These are phyloP conservation scores for Lacanobia wlatinum DNA, from an alignment of 2,888 invertebrate species.

Conservation along the genomic window DNA sequence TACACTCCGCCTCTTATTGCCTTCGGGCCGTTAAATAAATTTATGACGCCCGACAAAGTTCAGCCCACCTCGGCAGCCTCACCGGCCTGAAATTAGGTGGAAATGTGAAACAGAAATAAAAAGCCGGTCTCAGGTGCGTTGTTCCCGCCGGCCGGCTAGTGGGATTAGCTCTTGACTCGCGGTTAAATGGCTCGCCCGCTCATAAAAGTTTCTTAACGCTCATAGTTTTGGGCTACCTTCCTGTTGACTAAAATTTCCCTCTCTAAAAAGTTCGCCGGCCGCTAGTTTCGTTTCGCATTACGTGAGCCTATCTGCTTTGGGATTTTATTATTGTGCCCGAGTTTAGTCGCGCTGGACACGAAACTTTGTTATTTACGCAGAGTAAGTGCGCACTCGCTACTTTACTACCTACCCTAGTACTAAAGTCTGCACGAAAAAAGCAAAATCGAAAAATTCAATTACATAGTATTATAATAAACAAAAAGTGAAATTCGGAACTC, in stretches of 20 bases:
- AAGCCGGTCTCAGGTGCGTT: slow-evolving; percentile 88
- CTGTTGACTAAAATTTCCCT: slow-evolving; percentile 83
- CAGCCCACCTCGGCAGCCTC: slow-evolving; percentile 87
- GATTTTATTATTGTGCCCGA: slow-evolving; percentile 76
- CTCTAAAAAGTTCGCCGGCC: slow-evolving; percentile 78
- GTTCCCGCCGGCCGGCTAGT: slow-evolving; percentile 77
- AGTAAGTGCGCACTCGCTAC: slow-evolving; percentile 64
- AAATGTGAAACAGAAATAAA: slow-evolving; percentile 88
- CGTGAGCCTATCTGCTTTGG: slow-evolving; percentile 78
- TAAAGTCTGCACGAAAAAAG: slow-evolving; percentile 30
- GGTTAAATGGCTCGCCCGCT: slow-evolving; percentile 86
- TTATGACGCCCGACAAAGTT: slow-evolving; percentile 91
- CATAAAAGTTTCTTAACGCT: slow-evolving; percentile 90
- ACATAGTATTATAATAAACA: slow-evolving; percentile 82
- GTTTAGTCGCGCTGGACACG: slow-evolving; percentile 73
- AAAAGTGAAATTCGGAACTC: slow-evolving; percentile 87
- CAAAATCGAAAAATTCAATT: slow-evolving; percentile 82
- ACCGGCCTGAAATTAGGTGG: slow-evolving; percentile 88
- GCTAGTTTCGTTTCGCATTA: slow-evolving; percentile 82
- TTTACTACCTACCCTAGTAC: slow-evolving; percentile 47
- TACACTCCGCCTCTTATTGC: slow-evolving; percentile 91
- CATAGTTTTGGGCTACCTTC: slow-evolving; percentile 84
- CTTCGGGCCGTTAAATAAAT: slow-evolving; percentile 91
- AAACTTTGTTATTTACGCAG: slow-evolving; percentile 81
- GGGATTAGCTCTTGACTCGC: slow-evolving; percentile 88